Percentiles rank a stretch among this genome's conserved stretches.
These are phyloP conservation scores for Tipula helvola DNA, from an alignment of 2,888 invertebrate genomes.

Conservation along the genomic window DNA sequence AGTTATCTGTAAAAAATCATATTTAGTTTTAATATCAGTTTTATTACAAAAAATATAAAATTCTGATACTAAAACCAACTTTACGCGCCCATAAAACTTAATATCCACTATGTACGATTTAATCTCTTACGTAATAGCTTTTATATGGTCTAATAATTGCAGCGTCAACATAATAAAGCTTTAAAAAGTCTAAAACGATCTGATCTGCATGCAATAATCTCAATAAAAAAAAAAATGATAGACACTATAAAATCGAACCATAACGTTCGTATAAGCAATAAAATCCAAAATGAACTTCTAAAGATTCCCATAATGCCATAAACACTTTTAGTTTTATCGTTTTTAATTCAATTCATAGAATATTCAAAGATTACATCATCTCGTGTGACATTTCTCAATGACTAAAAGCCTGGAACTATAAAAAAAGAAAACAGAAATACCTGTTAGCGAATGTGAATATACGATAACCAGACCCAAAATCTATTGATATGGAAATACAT, in stretches of 20 bases:
- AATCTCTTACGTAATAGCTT: background rate
- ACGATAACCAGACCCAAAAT: background rate
- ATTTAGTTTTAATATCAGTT: too few species aligned
- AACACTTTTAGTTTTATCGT: background rate
- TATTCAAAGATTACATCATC: background rate
- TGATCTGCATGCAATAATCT: background rate
- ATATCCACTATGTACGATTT: too few species aligned
- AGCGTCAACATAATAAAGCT: background rate
- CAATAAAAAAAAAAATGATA: background rate
- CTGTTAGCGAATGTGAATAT: background rate
- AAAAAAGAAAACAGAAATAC: background rate
- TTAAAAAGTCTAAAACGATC: background rate
- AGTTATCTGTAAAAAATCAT: too few species aligned
- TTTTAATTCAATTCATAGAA: background rate
- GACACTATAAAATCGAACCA: background rate
- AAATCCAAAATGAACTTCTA: background rate
- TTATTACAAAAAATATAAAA: too few species aligned
- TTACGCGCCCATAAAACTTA: too few species aligned
- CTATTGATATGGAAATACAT: background rate
- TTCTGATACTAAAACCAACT: too few species aligned
- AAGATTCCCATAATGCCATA: background rate
- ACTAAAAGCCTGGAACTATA: background rate
- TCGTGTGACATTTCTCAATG: background rate
- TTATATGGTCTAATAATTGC: background rate
- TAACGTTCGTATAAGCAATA: background rate